A percentile compares a stretch with the other conserved stretches of the same genome.
phyloP scores from a whole-genome alignment of 53 echinoderm and acorn worm species.

The Crossaster papposus region DNA sequence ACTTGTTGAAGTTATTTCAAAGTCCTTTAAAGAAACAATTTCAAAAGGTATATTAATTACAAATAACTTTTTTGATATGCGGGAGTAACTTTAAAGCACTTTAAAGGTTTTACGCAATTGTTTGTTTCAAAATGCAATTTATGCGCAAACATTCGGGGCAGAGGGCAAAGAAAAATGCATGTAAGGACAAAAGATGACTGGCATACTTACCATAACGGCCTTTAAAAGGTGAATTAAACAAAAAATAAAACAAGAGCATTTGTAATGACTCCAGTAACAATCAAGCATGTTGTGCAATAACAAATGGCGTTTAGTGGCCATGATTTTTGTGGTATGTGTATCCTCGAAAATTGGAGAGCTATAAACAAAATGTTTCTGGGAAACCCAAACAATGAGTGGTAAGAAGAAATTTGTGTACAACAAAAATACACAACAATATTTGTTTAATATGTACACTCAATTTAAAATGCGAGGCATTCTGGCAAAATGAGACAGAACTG shows the following conservation, averaged over 20 bases:
- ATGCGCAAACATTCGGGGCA: not conserved
- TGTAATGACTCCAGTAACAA: not conserved
- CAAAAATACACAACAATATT: too few species aligned
- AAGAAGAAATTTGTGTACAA: too few species aligned
- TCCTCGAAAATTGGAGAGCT: not conserved
- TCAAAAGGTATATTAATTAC: too few species aligned
- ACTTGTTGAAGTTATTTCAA: too few species aligned
- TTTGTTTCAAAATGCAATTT: not conserved
- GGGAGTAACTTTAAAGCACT: too few species aligned
- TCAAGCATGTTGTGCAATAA: not conserved
- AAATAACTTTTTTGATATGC: too few species aligned
- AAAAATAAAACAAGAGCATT: not conserved
- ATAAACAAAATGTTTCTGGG: too few species aligned
- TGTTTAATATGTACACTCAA: too few species aligned
- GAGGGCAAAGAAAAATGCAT: not conserved
- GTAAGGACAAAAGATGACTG: not conserved
- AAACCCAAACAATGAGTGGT: too few species aligned
- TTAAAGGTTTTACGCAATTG: not conserved
- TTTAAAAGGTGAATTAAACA: slow-evolving; percentile 11
- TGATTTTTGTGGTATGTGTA: not conserved
- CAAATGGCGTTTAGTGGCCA: not conserved
- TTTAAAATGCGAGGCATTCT: too few species aligned
- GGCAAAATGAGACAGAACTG: too few species aligned
- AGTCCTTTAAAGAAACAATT: too few species aligned
- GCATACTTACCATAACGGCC: slow-evolving; percentile 70